These are phyloP conservation scores for Drosophila neonasuta DNA, from an alignment of 2,888 invertebrate species.

Conservation along the genomic window DNA sequence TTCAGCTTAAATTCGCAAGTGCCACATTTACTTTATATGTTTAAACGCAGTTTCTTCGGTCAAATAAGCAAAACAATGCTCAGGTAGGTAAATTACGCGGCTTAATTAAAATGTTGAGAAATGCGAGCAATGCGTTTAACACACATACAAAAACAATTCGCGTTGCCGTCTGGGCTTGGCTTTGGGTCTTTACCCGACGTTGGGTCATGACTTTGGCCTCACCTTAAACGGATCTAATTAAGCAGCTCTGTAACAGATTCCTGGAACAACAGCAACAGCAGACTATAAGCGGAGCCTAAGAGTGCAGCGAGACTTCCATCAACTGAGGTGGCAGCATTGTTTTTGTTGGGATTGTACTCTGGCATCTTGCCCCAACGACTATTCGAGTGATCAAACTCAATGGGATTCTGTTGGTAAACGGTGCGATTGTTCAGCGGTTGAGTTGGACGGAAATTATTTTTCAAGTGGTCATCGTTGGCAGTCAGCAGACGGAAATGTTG, in stretches of 20 bases:
- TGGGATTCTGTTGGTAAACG: constrained; percentile 80
- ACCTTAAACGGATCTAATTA: constrained; percentile 54
- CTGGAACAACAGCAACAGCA: constrained; percentile 26
- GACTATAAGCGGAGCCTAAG: constrained; percentile 11
- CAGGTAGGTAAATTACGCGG: constrained; percentile 48
- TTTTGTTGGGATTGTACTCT: background rate
- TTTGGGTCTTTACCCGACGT: background rate
- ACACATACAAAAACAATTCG: constrained; percentile 8
- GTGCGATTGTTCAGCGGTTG: constrained; percentile 89
- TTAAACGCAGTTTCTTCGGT: constrained; percentile 5
- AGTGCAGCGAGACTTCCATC: constrained; percentile 12
- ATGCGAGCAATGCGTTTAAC: constrained; percentile 44
- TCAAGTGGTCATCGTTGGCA: constrained; percentile 86
- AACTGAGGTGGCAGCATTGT: background rate
- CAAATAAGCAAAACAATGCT: constrained; percentile 49
- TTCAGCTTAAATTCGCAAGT: background rate
- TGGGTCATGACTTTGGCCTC: constrained; percentile 15
- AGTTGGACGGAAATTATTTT: constrained; percentile 91
- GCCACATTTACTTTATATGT: background rate
- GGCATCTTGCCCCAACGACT: constrained; percentile 17
- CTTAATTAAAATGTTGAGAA: constrained; percentile 66
- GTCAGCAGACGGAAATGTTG: constrained; percentile 88
- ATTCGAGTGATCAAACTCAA: background rate
- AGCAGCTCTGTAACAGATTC: constrained; percentile 42
- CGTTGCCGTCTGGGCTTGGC: background rate